These are phyloP conservation scores for Nanorana parkeri DNA, from an alignment of 2,113 vertebrate genomes.

Conservation along the genomic window DNA sequence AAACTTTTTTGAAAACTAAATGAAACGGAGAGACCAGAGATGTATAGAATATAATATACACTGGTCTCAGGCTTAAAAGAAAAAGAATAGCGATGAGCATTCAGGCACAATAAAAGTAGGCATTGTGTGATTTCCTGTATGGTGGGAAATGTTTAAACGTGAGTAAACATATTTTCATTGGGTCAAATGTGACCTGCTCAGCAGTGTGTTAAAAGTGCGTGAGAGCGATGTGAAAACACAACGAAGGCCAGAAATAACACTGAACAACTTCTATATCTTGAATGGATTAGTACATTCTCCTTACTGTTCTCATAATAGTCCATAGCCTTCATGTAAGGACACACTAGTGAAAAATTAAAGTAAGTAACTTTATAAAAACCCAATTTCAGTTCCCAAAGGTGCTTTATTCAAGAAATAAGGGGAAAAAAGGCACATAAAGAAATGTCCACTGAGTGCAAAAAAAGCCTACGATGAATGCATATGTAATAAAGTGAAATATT, in stretches of 20 bases:
- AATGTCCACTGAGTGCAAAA: neutral
- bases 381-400: conserved; percentile 4
- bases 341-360: conserved; percentile 14
- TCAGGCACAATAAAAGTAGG: too few relatives aligned
- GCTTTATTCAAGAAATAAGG: neutral
- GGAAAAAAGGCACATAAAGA: neutral
- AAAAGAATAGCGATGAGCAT: too few relatives aligned
- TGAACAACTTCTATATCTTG: neutral
- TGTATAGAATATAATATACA: too few relatives aligned
- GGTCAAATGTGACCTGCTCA: too few relatives aligned
- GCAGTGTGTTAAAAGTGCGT: too few relatives aligned
- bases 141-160: too few relatives aligned
- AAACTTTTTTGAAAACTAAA: too few relatives aligned
- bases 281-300: neutral
- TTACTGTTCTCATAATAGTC: neutral
- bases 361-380: conserved; percentile 4
- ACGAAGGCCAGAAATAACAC: neutral
- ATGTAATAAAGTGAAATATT: neutral
- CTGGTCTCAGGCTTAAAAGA: too few relatives aligned
- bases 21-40: too few relatives aligned
- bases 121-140: too few relatives aligned
- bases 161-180: too few relatives aligned
- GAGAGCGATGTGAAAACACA: too few relatives aligned
- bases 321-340: neutral
- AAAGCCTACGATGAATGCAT: neutral